phyloP scores from a whole-genome alignment of 1,140 invertebrate species.

The Melanaphis sacchari region DNA sequence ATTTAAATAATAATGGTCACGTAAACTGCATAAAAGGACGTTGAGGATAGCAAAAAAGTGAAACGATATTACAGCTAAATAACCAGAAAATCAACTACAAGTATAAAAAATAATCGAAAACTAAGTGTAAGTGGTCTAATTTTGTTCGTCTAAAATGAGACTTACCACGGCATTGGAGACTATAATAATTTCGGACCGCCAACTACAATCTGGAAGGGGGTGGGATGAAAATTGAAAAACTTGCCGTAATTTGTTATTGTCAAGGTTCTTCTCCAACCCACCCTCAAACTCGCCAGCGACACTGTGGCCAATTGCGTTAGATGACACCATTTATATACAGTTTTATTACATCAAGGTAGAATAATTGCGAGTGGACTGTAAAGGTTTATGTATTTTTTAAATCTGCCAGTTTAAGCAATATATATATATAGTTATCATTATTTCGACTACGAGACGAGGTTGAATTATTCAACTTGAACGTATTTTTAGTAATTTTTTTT shows the following conservation, averaged over 20 bases:
- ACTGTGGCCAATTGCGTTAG: not conserved
- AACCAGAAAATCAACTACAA: not conserved
- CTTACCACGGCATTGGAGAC: not conserved
- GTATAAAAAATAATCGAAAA: not conserved
- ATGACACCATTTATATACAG: not conserved
- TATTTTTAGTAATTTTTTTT: not conserved
- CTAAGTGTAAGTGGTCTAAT: not conserved
- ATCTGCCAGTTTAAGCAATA: not conserved
- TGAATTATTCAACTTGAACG: not conserved
- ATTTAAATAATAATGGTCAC: not conserved
- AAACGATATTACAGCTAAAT: not conserved
- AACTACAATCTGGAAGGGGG: not conserved
- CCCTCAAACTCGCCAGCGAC: too few relatives aligned
- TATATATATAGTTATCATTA: not conserved
- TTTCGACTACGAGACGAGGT: not conserved
- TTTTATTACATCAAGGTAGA: not conserved
- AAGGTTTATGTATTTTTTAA: not conserved
- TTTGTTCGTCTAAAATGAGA: not conserved
- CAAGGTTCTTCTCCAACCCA: not conserved
- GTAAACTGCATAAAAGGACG: not conserved
- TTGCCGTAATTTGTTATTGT: slow-evolving; percentile 25
- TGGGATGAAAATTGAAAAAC: slow-evolving; percentile 25
- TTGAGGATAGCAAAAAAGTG: not conserved
- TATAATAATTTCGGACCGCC: not conserved
- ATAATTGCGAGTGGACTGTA: not conserved